Percentiles rank a stretch among this genome's conserved stretches.
These are phyloP conservation scores for Phyllostomus discolor DNA, from an alignment of 2,113 vertebrate genomes.

Conservation along the genomic window DNA sequence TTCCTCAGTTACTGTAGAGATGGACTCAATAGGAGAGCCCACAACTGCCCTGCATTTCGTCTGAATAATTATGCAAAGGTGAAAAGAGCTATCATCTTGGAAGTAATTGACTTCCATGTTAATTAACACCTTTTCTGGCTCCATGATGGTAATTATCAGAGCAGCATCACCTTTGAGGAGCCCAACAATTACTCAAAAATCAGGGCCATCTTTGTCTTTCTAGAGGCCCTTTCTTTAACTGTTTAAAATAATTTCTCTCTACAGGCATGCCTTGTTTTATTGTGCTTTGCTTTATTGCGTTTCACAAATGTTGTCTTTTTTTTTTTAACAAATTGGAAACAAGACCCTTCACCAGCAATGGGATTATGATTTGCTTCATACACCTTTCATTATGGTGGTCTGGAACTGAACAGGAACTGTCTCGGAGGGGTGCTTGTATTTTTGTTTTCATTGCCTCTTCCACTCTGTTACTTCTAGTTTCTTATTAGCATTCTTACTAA, in stretches of 20 bases:
- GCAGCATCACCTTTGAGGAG: neutral
- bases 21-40: neutral
- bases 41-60: neutral
- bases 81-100: neutral
- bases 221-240: too few species aligned
- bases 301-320: neutral
- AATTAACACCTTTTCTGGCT: slow-evolving; percentile 10
- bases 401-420: neutral
- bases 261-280: neutral
- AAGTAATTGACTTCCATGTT: neutral
- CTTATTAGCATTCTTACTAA: neutral
- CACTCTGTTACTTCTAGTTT: neutral
- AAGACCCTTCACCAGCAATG: neutral
- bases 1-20: neutral
- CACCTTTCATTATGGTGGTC: neutral
- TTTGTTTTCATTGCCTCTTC: neutral
- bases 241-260: neutral
- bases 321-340: neutral
- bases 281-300: neutral
- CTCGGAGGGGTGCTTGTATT: neutral
- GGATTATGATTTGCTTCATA: neutral
- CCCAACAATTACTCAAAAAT: neutral
- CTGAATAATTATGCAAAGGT: neutral
- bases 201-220: neutral
- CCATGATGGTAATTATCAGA: slow-evolving; percentile 1